Evolutionary conservation across 1,140 invertebrate genomes (phyloP).

Genomic region (Wasmannia auropunctata): DNA sequence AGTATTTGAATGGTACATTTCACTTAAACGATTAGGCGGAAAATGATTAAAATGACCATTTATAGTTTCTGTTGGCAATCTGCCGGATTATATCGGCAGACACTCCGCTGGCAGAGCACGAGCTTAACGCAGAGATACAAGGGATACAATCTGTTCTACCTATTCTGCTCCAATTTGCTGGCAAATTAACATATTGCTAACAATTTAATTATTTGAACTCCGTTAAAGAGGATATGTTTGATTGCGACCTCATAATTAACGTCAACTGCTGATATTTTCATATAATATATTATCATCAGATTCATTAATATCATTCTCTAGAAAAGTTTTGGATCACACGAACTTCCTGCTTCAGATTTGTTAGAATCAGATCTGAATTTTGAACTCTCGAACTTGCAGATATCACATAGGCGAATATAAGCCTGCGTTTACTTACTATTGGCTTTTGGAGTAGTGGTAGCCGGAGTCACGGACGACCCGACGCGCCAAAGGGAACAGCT

Average conservation of each 20-base stretch:
- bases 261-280: not conserved
- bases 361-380: not conserved
- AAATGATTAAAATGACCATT: not conserved
- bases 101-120: not conserved
- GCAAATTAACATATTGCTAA: not conserved
- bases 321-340: not conserved
- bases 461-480: conserved; percentile 97
- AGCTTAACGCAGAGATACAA: not conserved
- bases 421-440: conserved; percentile 86
- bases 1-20: not conserved
- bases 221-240: not conserved
- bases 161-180: not conserved
- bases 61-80: not conserved
- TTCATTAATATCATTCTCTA: not conserved
- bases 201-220: not conserved
- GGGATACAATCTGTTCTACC: not conserved
- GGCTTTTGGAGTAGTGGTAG: conserved; percentile 94
- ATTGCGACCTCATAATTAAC: not conserved
- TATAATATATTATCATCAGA: not conserved
- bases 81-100: not conserved
- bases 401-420: not conserved
- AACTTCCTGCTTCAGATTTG: no score
- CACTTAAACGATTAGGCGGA: not conserved
- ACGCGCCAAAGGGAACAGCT: conserved; percentile 97
- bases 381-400: not conserved